Evolutionary conservation across 2,888 invertebrate genomes (phyloP), one percentile per base, ranked within the genome.

Genomic region (Phrixothrix hirtus): DNA sequence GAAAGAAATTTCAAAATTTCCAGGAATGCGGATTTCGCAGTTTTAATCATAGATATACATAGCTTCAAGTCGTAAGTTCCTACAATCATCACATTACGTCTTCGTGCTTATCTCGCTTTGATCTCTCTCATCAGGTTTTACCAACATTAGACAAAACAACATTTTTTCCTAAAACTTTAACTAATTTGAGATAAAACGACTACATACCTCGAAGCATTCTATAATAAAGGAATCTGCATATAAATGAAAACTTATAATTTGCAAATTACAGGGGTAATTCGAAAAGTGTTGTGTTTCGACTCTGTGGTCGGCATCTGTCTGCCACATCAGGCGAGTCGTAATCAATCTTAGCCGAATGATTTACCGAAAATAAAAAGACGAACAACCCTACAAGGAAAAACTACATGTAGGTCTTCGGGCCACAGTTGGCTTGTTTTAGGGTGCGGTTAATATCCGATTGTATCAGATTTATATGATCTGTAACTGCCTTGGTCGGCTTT

Each of bases 371-470:
- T 36, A 30, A 37, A 45, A 37, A 29, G 13, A 30, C 12, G 16
- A 15, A 12, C 26, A 37, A 26, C 37, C 29, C 29, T 6, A 7
- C 14, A 15, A 13, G 6, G 12, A 34, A 25, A 35, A 25, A 43
- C 3, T 14, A 34, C 9, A 6, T 37, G 21, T 38, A 26, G 14
- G 26, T 37, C 9, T 27, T 29, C 13, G 6, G 16, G 17, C 11
- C 12, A 21, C 26, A 39, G 38, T 39, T 27, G 37, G 32, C 41
- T 14, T 39, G 32, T 17, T 37, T 39, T 34, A 39, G 52, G 52
- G 52, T 37, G 46, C 37, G 52, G 52, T 42, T 47, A 53, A 47
- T 53, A 45, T 45, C 47, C 26, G 38, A 51, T 51, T 13, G 36
- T 45, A 50, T 50, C 50, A 31, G 45, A 52, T 52, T 52, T 45